Base-by-base conservation (phyloP, 2,113 vertebrate species). In the Sturnira hondurensis region DNA sequence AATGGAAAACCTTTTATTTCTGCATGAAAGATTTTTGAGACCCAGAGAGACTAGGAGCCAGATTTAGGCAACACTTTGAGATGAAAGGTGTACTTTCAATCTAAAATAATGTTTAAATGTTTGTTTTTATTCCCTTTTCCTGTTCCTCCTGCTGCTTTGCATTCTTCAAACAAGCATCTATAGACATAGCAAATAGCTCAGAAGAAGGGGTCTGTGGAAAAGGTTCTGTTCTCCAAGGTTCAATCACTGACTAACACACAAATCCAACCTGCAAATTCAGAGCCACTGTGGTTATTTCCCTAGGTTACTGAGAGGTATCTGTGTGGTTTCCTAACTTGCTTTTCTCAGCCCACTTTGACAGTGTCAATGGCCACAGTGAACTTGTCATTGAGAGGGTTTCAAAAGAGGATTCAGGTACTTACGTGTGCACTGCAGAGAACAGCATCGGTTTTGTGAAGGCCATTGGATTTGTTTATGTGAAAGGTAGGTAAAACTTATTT, bases 351-450 rank as follows among this genome's bases (percentile, higher is more conserved):
- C 98, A 98, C 93, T 99, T 99, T 0, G 99, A 99, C 41, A 97
- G 98, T 70, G 89, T 97, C 91, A 99, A 97, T 3, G 99, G 99
- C 89, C 98, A 98, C 97, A 99, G 99, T 80, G 99, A 99, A 98
- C 98, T 99, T 96, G 97, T 99, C 94, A 99, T 99, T 12, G 99
- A 99, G 92, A 98, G 98, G 81, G 99, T 99, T 73, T 99, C 98
- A 71, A 99, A 99, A 97, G 99, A 99, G 0, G 99, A 99, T 89
- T 99, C 99, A 0, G 99, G 99, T 1, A 99, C 99, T 33, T 99
- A 99, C 0, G 98, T 99, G 63, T 99, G 99, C 91, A 98, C 98
- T 12, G 99, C 99, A 86, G 99, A 99, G 98, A 99, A 99, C 97
- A 96, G 80, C 0, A 99, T 99, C 47, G 99, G 99, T 93, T 99